Percentiles rank a stretch among this genome's conserved stretches.
phyloP scores from a whole-genome alignment of 2,113 vertebrate species.

The Progne subis region DNA sequence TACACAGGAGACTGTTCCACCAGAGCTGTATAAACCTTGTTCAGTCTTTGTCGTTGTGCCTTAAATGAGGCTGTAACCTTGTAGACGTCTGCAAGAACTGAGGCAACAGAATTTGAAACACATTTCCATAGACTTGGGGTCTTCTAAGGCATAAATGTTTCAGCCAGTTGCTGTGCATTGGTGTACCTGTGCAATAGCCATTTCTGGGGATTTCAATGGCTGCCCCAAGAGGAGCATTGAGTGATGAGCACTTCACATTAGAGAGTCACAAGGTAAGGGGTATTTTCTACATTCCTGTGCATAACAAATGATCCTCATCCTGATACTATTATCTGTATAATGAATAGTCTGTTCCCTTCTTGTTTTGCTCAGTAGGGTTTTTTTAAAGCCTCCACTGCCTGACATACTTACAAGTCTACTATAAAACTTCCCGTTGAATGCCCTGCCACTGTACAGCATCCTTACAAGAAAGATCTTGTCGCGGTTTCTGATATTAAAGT shows the following conservation, averaged over 20 bases:
- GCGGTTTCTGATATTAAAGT: background rate
- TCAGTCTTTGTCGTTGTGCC: background rate
- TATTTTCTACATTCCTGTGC: background rate
- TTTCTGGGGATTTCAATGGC: fast-evolving
- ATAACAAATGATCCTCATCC: background rate
- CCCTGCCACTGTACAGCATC: background rate
- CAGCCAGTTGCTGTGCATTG: background rate
- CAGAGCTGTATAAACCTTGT: background rate
- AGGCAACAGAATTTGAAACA: background rate
- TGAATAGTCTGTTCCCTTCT: background rate
- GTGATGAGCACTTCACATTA: background rate
- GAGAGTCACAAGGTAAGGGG: background rate
- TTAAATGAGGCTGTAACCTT: background rate
- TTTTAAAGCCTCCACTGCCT: background rate
- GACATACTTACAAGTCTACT: background rate
- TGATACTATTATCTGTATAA: background rate
- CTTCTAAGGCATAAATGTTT: background rate
- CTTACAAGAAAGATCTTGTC: background rate
- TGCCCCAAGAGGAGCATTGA: background rate
- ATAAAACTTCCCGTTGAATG: background rate
- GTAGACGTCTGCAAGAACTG: background rate
- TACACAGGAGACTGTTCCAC: background rate
- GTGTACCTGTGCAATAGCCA: background rate
- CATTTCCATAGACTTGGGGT: fast-evolving
- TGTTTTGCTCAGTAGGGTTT: background rate